A percentile compares a stretch with the other conserved stretches of the same genome.
Conservation (phyloP, 2,888 invertebrate species). For the Amblyteles armatorius region DNA sequence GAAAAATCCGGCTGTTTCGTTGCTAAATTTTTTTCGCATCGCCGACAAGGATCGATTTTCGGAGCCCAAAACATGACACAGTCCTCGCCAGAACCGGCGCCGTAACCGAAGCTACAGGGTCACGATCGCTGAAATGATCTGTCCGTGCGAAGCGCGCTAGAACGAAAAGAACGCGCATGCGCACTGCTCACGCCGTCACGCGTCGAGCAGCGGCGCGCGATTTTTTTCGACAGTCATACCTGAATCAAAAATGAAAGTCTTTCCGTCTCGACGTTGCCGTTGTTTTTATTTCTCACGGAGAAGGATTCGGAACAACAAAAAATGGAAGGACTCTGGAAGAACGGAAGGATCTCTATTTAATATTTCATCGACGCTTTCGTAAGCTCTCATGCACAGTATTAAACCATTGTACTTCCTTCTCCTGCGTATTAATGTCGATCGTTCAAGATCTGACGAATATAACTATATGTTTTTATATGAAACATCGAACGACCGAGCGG, state of each 20-base stretch:
- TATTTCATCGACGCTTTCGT: constrained; percentile 2
- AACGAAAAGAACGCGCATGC: not conserved
- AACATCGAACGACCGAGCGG: not conserved
- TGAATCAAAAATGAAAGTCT: not conserved
- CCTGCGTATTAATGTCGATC: not conserved
- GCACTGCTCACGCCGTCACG: not conserved
- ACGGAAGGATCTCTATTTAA: not conserved
- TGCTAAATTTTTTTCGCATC: constrained; percentile 78
- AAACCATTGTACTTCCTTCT: constrained; percentile 11
- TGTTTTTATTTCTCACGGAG: not conserved
- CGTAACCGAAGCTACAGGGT: constrained; percentile 27
- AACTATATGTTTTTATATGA: constrained; percentile 16
- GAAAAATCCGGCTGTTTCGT: constrained; percentile 73
- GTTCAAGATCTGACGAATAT: not conserved
- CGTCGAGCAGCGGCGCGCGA: not conserved
- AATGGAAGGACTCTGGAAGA: not conserved
- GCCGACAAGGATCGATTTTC: constrained; percentile 66
- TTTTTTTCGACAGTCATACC: constrained; percentile 3
- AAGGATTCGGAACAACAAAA: not conserved
- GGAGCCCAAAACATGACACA: constrained; percentile 32
- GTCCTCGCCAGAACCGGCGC: constrained; percentile 5
- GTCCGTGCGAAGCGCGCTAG: constrained; percentile 14
- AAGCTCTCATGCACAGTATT: constrained; percentile 53
- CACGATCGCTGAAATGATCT: not conserved
- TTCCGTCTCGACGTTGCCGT: not conserved